Evolutionary conservation across 2,888 invertebrate species (phyloP).

Genomic region (Caenorhabditis angaria): DNA sequence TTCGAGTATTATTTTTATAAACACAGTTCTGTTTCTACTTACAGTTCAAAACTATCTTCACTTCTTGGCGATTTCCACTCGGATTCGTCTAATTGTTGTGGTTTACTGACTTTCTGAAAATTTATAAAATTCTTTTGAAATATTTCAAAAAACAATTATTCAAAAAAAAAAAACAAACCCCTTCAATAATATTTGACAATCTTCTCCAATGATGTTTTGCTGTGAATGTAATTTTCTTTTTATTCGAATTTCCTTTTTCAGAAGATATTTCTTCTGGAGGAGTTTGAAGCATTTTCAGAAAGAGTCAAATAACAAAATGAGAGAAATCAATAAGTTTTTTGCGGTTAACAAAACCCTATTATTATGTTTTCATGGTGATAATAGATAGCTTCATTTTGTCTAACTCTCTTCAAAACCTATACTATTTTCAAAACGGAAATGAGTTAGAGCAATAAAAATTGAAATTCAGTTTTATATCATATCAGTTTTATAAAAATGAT

Average conservation of each 20-base stretch:
- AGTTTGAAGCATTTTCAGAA: neutral
- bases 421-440: neutral
- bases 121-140: neutral
- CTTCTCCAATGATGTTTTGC: slow-evolving; percentile 35
- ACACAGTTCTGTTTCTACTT: slow-evolving; percentile 9
- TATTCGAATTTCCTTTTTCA: neutral
- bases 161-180: neutral
- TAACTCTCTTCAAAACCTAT: neutral
- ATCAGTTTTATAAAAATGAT: too few species aligned
- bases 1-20: neutral
- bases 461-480: too few species aligned
- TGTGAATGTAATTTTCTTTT: slow-evolving; percentile 5
- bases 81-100: slow-evolving; percentile 14
- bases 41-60: slow-evolving; percentile 36
- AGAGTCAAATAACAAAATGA: too few species aligned
- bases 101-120: slow-evolving; percentile 38
- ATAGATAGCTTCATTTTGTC: neutral
- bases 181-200: slow-evolving; percentile 16
- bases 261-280: too few species aligned
- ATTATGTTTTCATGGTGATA: too few species aligned
- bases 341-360: too few species aligned
- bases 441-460: neutral
- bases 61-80: slow-evolving; percentile 34
- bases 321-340: too few species aligned
- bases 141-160: neutral